phyloP scores from a whole-genome alignment of 2,113 vertebrate genomes.

The Isurus oxyrinchus region DNA sequence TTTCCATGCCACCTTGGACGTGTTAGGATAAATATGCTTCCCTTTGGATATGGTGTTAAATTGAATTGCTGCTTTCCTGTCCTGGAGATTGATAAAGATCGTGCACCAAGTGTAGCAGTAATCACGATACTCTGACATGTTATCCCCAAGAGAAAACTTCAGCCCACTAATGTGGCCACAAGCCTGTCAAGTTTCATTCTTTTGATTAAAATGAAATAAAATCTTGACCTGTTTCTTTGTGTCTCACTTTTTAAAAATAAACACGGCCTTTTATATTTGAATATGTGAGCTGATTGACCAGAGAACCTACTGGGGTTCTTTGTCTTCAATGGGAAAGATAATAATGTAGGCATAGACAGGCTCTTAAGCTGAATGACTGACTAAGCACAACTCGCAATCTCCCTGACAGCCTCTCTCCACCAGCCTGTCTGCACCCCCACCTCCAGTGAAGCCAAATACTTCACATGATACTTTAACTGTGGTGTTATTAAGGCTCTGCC shows the following conservation, averaged over 20 bases:
- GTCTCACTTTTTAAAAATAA: constrained; percentile 8
- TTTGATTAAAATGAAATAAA: constrained; percentile 30
- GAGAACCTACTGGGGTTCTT: not conserved
- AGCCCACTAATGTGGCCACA: not conserved
- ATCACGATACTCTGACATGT: not conserved
- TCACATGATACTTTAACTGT: not conserved
- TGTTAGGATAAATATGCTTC: constrained; percentile 16
- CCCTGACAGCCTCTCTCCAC: not conserved
- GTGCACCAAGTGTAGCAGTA: not conserved
- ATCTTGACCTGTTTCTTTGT: not conserved
- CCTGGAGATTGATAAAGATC: constrained; percentile 31
- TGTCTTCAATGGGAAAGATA: not conserved
- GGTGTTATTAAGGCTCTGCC: not conserved
- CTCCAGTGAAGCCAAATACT: not conserved
- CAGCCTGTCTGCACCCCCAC: not conserved
- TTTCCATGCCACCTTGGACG: not conserved
- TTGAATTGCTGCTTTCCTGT: not conserved
- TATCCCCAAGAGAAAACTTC: not conserved
- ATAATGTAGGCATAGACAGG: not conserved
- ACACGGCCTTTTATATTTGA: not conserved
- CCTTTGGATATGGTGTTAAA: constrained; percentile 20
- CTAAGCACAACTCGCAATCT: not conserved
- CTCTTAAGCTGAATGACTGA: not conserved
- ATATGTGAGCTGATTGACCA: not conserved
- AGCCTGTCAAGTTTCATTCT: constrained; percentile 24